A percentile compares a stretch with the other conserved stretches of the same genome.
Evolutionary conservation across 2,888 invertebrate species (phyloP).

Genomic region (Neoaliturus tenellus): DNA sequence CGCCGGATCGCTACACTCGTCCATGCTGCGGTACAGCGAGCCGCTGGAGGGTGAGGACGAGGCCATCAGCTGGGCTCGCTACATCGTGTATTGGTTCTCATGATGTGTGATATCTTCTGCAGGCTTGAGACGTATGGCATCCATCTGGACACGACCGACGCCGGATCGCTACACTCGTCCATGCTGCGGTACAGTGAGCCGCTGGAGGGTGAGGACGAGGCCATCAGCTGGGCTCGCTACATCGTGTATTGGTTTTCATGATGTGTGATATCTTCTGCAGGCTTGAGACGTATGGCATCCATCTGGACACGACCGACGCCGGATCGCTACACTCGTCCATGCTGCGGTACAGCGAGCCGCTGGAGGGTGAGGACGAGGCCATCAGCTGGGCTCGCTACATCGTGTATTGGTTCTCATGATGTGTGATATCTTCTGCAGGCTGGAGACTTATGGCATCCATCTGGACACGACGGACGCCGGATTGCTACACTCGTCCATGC

Average conservation of each 20-base stretch:
- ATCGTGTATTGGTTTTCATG: no score
- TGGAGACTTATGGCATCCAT: conserved; percentile 62
- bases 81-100: no score
- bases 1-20: conserved; percentile 48
- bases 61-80: conserved; percentile 31
- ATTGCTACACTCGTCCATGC: conserved; percentile 30
- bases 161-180: conserved; percentile 46
- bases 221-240: conserved; percentile 34
- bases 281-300: conserved; percentile 61
- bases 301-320: conserved; percentile 62
- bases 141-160: conserved; percentile 62
- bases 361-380: neutral
- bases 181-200: conserved; percentile 39
- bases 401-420: no score
- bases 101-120: no score
- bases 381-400: conserved; percentile 65
- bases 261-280: no score
- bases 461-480: conserved; percentile 61
- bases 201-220: neutral
- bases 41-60: neutral
- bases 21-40: conserved; percentile 41
- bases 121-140: conserved; percentile 61
- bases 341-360: conserved; percentile 31
- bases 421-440: no score
- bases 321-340: conserved; percentile 38